Conservation (phyloP, 2,888 invertebrate species). For the Oscheius sp. region DNA sequence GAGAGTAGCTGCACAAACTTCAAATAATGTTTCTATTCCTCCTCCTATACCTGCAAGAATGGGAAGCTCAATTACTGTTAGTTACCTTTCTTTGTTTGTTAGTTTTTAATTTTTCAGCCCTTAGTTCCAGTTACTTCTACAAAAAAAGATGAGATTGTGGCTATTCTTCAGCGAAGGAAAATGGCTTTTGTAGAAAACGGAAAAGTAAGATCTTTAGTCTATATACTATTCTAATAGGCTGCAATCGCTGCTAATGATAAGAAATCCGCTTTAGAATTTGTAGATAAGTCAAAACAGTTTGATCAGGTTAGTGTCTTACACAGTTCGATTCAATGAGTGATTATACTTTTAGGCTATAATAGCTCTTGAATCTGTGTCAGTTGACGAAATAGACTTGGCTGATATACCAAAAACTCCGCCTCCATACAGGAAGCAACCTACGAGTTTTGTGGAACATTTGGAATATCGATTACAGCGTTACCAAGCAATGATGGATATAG, state of each 20-base stretch:
- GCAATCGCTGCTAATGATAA: conserved; percentile 53
- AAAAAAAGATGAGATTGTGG: conserved; percentile 37
- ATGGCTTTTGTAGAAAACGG: conserved; percentile 50
- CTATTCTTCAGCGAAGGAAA: conserved; percentile 38
- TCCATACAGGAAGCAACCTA: conserved; percentile 48
- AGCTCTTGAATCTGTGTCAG: conserved; percentile 44
- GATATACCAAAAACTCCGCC: conserved; percentile 64
- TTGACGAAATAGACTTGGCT: conserved; percentile 56
- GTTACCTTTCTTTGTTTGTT: not conserved
- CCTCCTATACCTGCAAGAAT: conserved; percentile 12
- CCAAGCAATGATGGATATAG: conserved; percentile 49
- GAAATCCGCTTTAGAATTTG: conserved; percentile 51
- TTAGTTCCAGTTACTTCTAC: not conserved
- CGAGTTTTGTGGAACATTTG: conserved; percentile 46
- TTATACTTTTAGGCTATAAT: conserved; percentile 44
- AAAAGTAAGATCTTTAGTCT: conserved; percentile 29
- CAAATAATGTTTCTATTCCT: not conserved
- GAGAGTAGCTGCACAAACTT: not conserved
- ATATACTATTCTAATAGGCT: conserved; percentile 36
- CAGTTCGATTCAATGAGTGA: no score
- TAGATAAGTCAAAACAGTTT: conserved; percentile 54
- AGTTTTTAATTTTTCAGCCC: not conserved
- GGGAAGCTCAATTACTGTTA: not conserved
- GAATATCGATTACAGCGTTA: conserved; percentile 50
- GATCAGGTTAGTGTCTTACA: conserved; percentile 49